Percentiles rank a stretch among this genome's conserved stretches.
phyloP scores from a whole-genome alignment of 2,888 invertebrate genomes.

The Aporophyla nigra region DNA sequence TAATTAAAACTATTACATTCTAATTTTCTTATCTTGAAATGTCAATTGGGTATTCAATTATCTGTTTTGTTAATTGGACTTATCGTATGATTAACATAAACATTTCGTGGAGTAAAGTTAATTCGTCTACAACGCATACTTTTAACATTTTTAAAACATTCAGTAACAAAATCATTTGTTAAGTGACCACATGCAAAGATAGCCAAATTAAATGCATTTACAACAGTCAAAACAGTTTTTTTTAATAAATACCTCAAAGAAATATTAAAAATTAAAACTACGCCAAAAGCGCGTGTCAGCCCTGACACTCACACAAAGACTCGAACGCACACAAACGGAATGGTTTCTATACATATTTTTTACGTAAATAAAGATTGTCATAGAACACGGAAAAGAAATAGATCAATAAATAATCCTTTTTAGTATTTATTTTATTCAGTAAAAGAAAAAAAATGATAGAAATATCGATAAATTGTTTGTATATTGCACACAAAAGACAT shows the following conservation, averaged over 20 bases:
- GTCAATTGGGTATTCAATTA: not conserved
- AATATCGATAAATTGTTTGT: too few species aligned
- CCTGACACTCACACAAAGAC: slow-evolving; percentile 72
- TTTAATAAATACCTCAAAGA: not conserved
- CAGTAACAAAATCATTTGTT: not conserved
- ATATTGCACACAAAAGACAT: too few species aligned
- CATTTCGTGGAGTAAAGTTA: too few species aligned
- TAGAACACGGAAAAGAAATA: slow-evolving; percentile 67
- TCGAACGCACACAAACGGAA: slow-evolving; percentile 67
- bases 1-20: not conserved
- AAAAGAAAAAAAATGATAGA: not conserved
- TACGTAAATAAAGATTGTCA: slow-evolving; percentile 85
- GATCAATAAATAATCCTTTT: slow-evolving; percentile 56
- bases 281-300: slow-evolving; percentile 62
- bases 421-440: slow-evolving; percentile 11
- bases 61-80: not conserved
- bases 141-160: not conserved
- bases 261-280: slow-evolving; percentile 24
- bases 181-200: not conserved
- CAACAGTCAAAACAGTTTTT: slow-evolving; percentile 1
- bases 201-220: not conserved
- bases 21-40: not conserved
- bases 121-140: too few species aligned
- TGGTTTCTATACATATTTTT: slow-evolving; percentile 79
- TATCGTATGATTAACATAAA: not conserved